Evolutionary conservation across 2,113 vertebrate species (phyloP).

Genomic region (Suricata suricatta): DNA sequence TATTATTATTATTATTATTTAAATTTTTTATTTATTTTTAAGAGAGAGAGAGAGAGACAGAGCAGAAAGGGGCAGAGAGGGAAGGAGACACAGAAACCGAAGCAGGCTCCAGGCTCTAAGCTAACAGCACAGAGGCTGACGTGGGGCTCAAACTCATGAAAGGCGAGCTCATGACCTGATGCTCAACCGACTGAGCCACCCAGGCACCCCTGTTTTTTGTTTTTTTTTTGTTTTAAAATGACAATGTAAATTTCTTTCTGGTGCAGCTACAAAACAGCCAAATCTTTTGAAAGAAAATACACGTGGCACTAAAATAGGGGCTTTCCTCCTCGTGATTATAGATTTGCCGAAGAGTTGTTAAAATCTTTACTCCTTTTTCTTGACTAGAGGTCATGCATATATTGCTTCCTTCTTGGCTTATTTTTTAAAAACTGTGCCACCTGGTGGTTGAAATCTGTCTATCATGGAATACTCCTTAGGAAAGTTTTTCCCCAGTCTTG

Average conservation of each 20-base stretch:
- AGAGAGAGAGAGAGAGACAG: too few relatives aligned
- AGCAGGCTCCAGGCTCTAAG: too few relatives aligned
- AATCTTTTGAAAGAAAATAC: conserved; percentile 7
- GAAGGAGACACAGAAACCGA: too few relatives aligned
- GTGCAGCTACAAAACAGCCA: neutral
- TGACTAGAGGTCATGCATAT: neutral
- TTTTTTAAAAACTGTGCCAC: conserved; percentile 52
- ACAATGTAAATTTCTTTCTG: conserved; percentile 39
- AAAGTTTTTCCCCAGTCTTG: neutral
- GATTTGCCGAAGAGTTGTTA: neutral
- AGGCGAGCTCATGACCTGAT: too few relatives aligned
- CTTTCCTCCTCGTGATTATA: neutral
- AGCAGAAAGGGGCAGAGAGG: too few relatives aligned
- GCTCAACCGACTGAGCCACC: too few relatives aligned
- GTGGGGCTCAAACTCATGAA: too few relatives aligned
- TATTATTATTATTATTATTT: too few relatives aligned
- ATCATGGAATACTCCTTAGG: neutral
- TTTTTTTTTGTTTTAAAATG: conserved; percentile 25
- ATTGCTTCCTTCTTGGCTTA: neutral
- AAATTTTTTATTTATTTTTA: too few relatives aligned
- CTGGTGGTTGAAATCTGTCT: conserved; percentile 56
- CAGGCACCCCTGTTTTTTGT: too few relatives aligned
- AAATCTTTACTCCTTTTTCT: neutral
- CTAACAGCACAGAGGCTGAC: too few relatives aligned
- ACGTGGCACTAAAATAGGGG: conserved; percentile 11